Evolutionary conservation across 1,140 invertebrate genomes (phyloP).

Genomic region (Drosophila saltans): DNA sequence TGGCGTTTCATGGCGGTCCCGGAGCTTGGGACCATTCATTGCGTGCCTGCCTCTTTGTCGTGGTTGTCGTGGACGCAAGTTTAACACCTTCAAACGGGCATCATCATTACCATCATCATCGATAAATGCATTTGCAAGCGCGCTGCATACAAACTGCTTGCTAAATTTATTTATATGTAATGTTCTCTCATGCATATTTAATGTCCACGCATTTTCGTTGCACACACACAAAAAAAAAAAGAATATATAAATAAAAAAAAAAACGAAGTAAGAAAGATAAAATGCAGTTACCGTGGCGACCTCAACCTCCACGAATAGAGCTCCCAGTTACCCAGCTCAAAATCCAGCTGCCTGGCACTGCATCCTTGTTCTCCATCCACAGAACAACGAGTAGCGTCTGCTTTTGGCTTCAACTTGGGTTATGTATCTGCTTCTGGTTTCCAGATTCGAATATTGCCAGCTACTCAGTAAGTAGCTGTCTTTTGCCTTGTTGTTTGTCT

Average conservation of each 20-base stretch:
- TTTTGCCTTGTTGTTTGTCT: slow-evolving; percentile 56
- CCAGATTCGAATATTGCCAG: slow-evolving; percentile 32
- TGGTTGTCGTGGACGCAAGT: slow-evolving; percentile 42
- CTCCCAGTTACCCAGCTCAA: slow-evolving; percentile 10
- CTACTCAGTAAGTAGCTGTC: slow-evolving; percentile 63
- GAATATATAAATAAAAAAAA: not conserved
- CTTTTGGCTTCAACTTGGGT: slow-evolving; percentile 22
- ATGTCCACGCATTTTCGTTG: slow-evolving; percentile 71
- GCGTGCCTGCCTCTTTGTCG: slow-evolving; percentile 45
- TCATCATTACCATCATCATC: slow-evolving; percentile 72
- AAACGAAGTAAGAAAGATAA: slow-evolving; percentile 47
- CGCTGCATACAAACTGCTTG: slow-evolving; percentile 74
- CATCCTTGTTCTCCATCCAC: slow-evolving; percentile 7
- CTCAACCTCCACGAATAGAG: slow-evolving; percentile 28
- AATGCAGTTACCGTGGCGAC: slow-evolving; percentile 63
- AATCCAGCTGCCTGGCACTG: not conserved
- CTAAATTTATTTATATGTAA: slow-evolving; percentile 79
- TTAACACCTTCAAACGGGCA: slow-evolving; percentile 71
- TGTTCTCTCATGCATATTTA: slow-evolving; percentile 81
- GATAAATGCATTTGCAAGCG: slow-evolving; percentile 74
- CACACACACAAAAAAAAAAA: slow-evolving; percentile 10
- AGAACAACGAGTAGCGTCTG: slow-evolving; percentile 41
- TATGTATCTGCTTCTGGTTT: slow-evolving; percentile 61
- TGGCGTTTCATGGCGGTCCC: slow-evolving; percentile 61
- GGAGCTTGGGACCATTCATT: slow-evolving; percentile 24